Evolutionary conservation across 2,113 vertebrate genomes (phyloP).

Genomic region (Oryzias woworae): DNA sequence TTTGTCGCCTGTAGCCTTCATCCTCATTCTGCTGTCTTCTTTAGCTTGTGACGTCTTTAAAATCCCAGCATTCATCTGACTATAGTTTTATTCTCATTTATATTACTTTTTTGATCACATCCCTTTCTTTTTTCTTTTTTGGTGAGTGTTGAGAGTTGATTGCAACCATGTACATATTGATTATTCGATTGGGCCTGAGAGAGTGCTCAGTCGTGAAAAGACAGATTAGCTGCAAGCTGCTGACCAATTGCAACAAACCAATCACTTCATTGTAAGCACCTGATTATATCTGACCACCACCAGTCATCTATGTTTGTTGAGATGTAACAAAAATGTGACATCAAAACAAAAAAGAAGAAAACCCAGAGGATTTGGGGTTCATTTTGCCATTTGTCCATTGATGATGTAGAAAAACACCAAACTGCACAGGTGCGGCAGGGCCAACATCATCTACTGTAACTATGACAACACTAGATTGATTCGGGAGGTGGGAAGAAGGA

Average conservation of each 20-base stretch:
- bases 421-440: conserved; percentile 76
- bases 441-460: conserved; percentile 76
- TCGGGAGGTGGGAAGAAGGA: conserved; percentile 76
- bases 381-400: conserved; percentile 23
- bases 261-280: conserved; percentile 61
- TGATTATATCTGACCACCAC: conserved; percentile 53
- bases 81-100: conserved; percentile 27
- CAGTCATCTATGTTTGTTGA: conserved; percentile 58
- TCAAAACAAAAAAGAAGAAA: conserved; percentile 24
- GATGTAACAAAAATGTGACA: conserved; percentile 26
- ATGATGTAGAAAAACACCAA: conserved; percentile 63
- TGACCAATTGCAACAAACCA: conserved; percentile 72
- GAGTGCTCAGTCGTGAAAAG: conserved; percentile 74
- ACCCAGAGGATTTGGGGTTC: conserved; percentile 7
- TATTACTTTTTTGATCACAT: conserved; percentile 36
- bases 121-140: conserved; percentile 21
- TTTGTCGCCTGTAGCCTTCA: conserved; percentile 30
- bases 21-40: conserved; percentile 9
- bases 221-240: conserved; percentile 76
- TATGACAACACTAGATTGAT: conserved; percentile 81
- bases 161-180: conserved; percentile 72
- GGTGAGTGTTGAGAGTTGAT: conserved; percentile 64
- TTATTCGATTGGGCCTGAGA: conserved; percentile 68
- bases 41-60: conserved; percentile 3
- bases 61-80: background rate